Percentiles rank a stretch among this genome's conserved stretches.
These are phyloP conservation scores for Eutrigla gurnardus DNA, from an alignment of 2,797 vertebrate genomes.

Conservation along the genomic window DNA sequence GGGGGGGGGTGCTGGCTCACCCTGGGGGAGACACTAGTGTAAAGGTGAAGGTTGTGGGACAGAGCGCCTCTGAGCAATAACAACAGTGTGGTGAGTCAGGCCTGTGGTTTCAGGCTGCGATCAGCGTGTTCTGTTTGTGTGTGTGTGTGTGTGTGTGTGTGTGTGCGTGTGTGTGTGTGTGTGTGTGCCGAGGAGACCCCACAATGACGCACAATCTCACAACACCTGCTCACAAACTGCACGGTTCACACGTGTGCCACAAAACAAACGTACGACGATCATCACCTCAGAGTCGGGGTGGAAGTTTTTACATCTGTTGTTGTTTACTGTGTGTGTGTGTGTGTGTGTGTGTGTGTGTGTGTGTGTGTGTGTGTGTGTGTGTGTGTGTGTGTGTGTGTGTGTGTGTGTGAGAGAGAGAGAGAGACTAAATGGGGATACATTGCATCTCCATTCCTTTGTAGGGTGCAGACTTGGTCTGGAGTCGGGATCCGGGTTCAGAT, in stretches of 20 bases:
- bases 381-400: background rate
- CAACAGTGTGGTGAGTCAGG: constrained; percentile 64
- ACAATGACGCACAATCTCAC: constrained; percentile 54
- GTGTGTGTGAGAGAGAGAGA: background rate
- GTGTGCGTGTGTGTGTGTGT: background rate
- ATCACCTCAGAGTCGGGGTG: background rate
- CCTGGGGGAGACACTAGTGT: constrained; percentile 54
- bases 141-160: background rate
- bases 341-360: background rate
- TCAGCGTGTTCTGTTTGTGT: constrained; percentile 27
- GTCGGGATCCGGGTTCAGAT: background rate
- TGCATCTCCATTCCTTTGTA: too few relatives aligned
- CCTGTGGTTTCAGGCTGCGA: constrained; percentile 42
- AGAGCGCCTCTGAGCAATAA: constrained; percentile 36
- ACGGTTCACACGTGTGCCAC: background rate
- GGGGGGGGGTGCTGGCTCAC: constrained; percentile 46
- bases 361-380: background rate
- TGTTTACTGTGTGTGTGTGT: too few relatives aligned
- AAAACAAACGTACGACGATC: background rate
- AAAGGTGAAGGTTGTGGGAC: constrained; percentile 74
- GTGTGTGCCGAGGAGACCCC: constrained; percentile 22
- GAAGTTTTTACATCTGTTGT: too few relatives aligned
- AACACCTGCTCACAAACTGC: constrained; percentile 13
- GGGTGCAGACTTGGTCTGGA: too few relatives aligned
- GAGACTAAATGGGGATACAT: too few relatives aligned